Evolutionary conservation across 1,140 invertebrate species (phyloP).

Genomic region (Fopius arisanus): DNA sequence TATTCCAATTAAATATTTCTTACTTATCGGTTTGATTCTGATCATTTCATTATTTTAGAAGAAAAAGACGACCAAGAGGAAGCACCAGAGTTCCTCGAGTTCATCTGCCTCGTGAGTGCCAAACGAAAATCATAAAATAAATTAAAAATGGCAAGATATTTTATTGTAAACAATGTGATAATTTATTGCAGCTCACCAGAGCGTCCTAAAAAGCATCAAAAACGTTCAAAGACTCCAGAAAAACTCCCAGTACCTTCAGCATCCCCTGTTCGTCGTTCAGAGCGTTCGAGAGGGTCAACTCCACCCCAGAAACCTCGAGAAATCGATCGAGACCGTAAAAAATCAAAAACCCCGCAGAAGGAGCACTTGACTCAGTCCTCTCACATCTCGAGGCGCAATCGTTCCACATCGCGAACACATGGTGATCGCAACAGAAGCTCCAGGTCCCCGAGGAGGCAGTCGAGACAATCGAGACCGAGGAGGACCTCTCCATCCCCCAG

Average conservation of each 20-base stretch:
- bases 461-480: slow-evolving; percentile 50
- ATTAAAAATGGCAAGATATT: background rate
- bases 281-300: background rate
- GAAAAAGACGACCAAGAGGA: slow-evolving; percentile 57
- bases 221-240: slow-evolving; percentile 12
- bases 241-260: background rate
- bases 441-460: background rate
- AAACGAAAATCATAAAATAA: background rate
- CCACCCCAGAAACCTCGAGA: background rate
- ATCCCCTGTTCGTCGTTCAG: background rate
- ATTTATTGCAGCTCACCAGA: slow-evolving; percentile 48
- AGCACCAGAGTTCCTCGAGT: slow-evolving; percentile 55
- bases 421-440: background rate
- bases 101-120: slow-evolving; percentile 52
- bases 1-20: slow-evolving; percentile 17
- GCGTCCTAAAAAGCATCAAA: slow-evolving; percentile 50
- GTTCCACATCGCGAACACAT: background rate
- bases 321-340: background rate
- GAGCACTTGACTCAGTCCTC: background rate
- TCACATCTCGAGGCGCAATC: slow-evolving; percentile 21
- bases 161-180: background rate
- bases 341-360: background rate
- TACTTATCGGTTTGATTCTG: slow-evolving; percentile 29
- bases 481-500: slow-evolving; percentile 47
- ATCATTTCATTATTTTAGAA: slow-evolving; percentile 57